These are phyloP conservation scores for Xenopus petersii DNA, from an alignment of 2,797 vertebrate genomes.

Conservation along the genomic window DNA sequence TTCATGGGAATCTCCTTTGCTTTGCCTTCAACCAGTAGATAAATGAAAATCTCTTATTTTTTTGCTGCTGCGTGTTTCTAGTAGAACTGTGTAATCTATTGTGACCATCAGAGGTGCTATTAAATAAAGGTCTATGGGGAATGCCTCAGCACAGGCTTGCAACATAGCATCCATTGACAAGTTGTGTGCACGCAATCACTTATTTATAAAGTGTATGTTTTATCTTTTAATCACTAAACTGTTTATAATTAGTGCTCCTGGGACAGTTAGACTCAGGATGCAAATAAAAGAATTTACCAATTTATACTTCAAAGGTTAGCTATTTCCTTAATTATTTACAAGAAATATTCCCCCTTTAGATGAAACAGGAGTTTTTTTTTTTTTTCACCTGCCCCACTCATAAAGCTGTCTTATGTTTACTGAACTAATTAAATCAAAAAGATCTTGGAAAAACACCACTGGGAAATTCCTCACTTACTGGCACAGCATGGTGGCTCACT, in stretches of 20 bases:
- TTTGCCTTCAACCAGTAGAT: too few species aligned
- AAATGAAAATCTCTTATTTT: too few species aligned
- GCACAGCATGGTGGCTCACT: neutral
- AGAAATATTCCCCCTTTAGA: neutral
- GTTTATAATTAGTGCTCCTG: neutral
- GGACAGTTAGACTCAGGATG: neutral
- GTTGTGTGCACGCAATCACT: too few species aligned
- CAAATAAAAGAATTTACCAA: too few species aligned
- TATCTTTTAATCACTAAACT: neutral
- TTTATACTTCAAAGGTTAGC: too few species aligned
- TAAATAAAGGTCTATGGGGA: too few species aligned
- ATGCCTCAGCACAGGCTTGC: too few species aligned
- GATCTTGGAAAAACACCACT: neutral
- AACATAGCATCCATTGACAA: too few species aligned
- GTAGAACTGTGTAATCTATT: too few species aligned
- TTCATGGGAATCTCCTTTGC: too few species aligned
- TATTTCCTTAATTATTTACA: neutral
- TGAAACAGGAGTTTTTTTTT: neutral
- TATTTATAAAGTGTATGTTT: neutral
- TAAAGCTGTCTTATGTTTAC: neutral
- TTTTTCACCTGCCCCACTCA: neutral
- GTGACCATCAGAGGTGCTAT: too few species aligned
- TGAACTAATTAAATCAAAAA: neutral
- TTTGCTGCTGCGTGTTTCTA: too few species aligned
- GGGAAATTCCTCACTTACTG: constrained; percentile 12